Conservation (phyloP, 2,797 vertebrate genomes). For the Spondyliosoma cantharus region DNA sequence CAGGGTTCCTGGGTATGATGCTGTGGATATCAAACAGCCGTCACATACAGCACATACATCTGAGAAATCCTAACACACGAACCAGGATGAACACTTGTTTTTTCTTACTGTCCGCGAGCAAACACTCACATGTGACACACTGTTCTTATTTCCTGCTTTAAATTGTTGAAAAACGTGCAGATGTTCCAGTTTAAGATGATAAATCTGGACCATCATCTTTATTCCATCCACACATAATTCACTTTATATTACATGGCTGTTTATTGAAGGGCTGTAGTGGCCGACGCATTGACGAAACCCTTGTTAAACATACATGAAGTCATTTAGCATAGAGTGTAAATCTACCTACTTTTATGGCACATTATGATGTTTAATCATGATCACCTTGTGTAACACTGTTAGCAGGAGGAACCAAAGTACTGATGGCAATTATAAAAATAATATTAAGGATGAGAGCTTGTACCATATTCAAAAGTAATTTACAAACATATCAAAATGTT, state of each 20-base stretch:
- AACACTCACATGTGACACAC: slow-evolving; percentile 10
- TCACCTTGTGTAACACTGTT: slow-evolving; percentile 24
- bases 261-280: slow-evolving; percentile 24
- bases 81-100: slow-evolving; percentile 13
- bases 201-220: slow-evolving; percentile 29
- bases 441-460: slow-evolving; percentile 42
- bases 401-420: slow-evolving; percentile 41
- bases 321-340: slow-evolving; percentile 41
- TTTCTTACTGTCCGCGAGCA: slow-evolving; percentile 13
- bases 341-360: slow-evolving; percentile 74
- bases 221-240: slow-evolving; percentile 14
- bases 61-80: slow-evolving; percentile 38
- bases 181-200: slow-evolving; percentile 37
- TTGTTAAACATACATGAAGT: slow-evolving; percentile 27
- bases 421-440: slow-evolving; percentile 52
- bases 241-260: slow-evolving; percentile 33
- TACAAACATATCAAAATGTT: slow-evolving; percentile 63
- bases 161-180: slow-evolving; percentile 1
- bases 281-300: slow-evolving; percentile 35
- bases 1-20: slow-evolving; percentile 50
- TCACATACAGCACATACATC: slow-evolving; percentile 53
- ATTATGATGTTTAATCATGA: slow-evolving; percentile 45
- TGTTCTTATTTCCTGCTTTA: slow-evolving; percentile 23
- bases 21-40: slow-evolving; percentile 54
- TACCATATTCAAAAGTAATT: slow-evolving; percentile 48